A percentile compares a stretch with the other conserved stretches of the same genome.
These are phyloP conservation scores for Elysia crispata DNA, from an alignment of 2,888 invertebrate genomes.

Conservation along the genomic window DNA sequence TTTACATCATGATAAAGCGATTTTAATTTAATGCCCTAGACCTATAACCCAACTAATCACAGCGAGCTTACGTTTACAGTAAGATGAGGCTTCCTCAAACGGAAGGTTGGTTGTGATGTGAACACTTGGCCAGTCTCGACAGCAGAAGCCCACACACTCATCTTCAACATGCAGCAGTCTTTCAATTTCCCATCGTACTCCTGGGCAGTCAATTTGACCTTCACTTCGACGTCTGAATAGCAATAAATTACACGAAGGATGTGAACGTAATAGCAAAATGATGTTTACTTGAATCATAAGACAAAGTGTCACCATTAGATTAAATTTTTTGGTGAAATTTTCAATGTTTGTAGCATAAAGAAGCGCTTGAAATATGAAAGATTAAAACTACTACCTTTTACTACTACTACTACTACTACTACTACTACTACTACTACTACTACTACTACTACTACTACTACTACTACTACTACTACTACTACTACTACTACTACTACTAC, in stretches of 20 bases:
- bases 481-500: constrained; percentile 35
- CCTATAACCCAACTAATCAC: no score
- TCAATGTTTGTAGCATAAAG: no score
- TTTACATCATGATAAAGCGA: no score
- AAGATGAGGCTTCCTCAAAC: constrained; percentile 85
- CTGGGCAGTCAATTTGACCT: constrained; percentile 82
- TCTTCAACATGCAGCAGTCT: constrained; percentile 85
- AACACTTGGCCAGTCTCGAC: constrained; percentile 89
- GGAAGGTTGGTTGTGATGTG: constrained; percentile 90
- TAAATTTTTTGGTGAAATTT: no score
- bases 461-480: constrained; percentile 37
- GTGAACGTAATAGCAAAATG: neutral
- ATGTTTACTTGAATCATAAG: no score
- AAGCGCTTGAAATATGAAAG: no score
- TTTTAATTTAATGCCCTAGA: no score
- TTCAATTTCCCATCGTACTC: constrained; percentile 85
- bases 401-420: no score
- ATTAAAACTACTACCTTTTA: no score
- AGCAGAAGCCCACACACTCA: constrained; percentile 87
- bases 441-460: neutral
- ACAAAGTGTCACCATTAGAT: no score
- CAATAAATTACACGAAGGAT: no score
- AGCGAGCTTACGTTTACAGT: constrained; percentile 82
- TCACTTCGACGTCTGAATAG: constrained; percentile 81
- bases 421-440: neutral